Conservation (phyloP, 2,888 invertebrate genomes). For the Seladonia tumulorum region DNA sequence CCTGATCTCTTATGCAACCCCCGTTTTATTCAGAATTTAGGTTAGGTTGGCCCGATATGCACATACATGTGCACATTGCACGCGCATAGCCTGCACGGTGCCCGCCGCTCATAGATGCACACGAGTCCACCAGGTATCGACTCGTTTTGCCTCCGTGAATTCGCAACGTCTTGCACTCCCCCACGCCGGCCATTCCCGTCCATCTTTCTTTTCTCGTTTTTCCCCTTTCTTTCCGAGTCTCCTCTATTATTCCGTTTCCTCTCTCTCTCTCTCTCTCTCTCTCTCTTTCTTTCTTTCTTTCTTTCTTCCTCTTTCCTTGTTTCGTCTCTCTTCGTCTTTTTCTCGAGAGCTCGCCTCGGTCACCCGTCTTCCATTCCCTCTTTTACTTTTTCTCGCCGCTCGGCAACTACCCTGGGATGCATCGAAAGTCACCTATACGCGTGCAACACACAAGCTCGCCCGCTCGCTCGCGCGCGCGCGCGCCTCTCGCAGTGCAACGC, state of each 20-base stretch:
- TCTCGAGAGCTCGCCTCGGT: not conserved
- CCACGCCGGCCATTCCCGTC: conserved; percentile 29
- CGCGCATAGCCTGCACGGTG: conserved; percentile 7
- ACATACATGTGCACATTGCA: conserved; percentile 19
- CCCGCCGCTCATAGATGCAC: conserved; percentile 19
- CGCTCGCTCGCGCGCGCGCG: conserved; percentile 20
- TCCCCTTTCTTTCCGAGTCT: conserved; percentile 19
- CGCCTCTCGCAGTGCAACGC: conserved; percentile 39
- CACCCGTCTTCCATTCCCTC: conserved; percentile 17
- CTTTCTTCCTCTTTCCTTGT: too few species aligned
- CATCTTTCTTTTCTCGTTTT: conserved; percentile 8
- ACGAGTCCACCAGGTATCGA: conserved; percentile 58
- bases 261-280: not conserved
- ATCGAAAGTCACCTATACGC: conserved; percentile 59
- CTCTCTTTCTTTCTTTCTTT: not conserved
- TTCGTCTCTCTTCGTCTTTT: not conserved
- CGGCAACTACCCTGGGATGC: conserved; percentile 57
- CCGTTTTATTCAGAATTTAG: conserved; percentile 84
- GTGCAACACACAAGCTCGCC: conserved; percentile 20
- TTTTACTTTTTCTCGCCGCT: conserved; percentile 36
- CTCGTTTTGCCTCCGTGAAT: conserved; percentile 54
- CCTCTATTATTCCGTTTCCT: conserved; percentile 24
- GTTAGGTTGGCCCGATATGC: conserved; percentile 76
- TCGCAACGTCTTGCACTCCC: conserved; percentile 44
- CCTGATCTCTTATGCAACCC: conserved; percentile 84